Evolutionary conservation across 2,113 vertebrate genomes (phyloP), one percentile per base, ranked within the genome.

Genomic region (Microcebus ravelobensis): DNA sequence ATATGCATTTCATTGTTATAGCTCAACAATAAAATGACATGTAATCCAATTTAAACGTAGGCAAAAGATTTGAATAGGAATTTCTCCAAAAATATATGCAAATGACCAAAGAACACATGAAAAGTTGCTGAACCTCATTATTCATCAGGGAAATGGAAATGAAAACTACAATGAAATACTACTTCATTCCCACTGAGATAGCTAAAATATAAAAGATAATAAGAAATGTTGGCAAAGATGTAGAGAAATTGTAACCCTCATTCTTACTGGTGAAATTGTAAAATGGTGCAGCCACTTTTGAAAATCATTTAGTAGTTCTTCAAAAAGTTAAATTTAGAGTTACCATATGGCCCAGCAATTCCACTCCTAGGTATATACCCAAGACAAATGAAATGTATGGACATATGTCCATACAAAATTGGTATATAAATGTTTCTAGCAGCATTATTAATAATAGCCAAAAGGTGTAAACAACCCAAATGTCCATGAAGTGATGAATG

Each of bases 321-420:
- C 74, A 83, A 81, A 90, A 93, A 76, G 27, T 82, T 96, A 89
- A 96, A 86, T 73, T 91, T 76, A 63, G 77, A 74, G 20, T 80
- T 83, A 82, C n/a, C 48, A 74, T 88, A 79, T 36, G 13, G 76
- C 8, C 57, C 50, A 84, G 14, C 5, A 71, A 67, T 86, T 82
- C 36, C 12, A 90, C 36, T 95, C 34, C 65, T 65, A 81, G 36
- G 36, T 80, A 71, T 84, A 27, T 10, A 87, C 63, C 17, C n/a
- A 86, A 68, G 18, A 82, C 21, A 88, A 91, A 0, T 68, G 61
- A 91, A 95, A 95, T 45, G 45, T 45, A 45, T 45, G 45, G 45
- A 71, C 29, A 70, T 39, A 87, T 10, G 20, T 91, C 27, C 42
- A 70, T 12, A 79, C 0, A 68, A 88, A 88, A 67, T 59, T 23